A percentile compares a stretch with the other conserved stretches of the same genome.
phyloP scores from a whole-genome alignment of 2,888 invertebrate species.

The Coronaproctus castanopsis region DNA sequence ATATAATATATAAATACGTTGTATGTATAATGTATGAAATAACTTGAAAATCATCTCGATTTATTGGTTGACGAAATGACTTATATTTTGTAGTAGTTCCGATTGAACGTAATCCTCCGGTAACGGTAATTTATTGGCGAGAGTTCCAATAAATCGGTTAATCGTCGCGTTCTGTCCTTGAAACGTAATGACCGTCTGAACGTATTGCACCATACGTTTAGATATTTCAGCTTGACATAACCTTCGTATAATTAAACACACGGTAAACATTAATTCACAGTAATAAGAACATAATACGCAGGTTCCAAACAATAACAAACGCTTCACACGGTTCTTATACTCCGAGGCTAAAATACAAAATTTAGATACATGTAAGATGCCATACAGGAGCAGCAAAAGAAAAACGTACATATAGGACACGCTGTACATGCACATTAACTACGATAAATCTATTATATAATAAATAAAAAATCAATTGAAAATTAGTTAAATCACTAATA shows the following conservation, averaged over 20 bases:
- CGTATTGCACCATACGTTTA: constrained; percentile 31
- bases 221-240: constrained; percentile 39
- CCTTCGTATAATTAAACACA: constrained; percentile 25
- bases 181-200: constrained; percentile 21
- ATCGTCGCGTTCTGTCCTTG: constrained; percentile 17
- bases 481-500: too few species aligned
- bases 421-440: too few species aligned
- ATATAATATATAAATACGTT: neutral
- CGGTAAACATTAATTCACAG: too few species aligned
- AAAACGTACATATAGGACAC: too few species aligned
- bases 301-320: too few species aligned
- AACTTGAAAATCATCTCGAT: constrained; percentile 9
- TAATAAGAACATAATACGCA: too few species aligned
- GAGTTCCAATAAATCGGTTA: constrained; percentile 28
- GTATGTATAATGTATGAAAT: neutral
- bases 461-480: too few species aligned
- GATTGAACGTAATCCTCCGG: constrained; percentile 34
- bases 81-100: constrained; percentile 11
- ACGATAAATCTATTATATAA: too few species aligned
- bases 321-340: too few species aligned
- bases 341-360: too few species aligned
- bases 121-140: constrained; percentile 33
- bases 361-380: too few species aligned
- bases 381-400: too few species aligned
- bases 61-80: constrained; percentile 8